Evolutionary conservation across 2,113 vertebrate species (phyloP).

Genomic region (Xenopus borealis): DNA sequence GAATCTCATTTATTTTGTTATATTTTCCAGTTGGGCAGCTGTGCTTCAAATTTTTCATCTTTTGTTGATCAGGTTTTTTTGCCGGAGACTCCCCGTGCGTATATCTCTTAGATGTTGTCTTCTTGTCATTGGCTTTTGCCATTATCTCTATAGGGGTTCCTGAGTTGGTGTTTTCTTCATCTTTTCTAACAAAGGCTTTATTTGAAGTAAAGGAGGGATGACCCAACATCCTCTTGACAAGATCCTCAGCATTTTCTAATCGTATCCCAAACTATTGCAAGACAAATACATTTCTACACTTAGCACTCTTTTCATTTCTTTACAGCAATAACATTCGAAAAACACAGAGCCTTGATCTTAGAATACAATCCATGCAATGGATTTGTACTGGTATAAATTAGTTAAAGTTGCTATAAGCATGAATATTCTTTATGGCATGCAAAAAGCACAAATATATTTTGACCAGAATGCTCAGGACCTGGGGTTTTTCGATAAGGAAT

Average conservation of each 20-base stretch:
- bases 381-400: no score
- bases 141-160: slow-evolving; percentile 31
- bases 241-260: slow-evolving; percentile 61
- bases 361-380: no score
- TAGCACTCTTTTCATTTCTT: neutral
- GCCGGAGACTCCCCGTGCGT: neutral
- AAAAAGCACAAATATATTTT: no score
- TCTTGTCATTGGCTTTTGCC: slow-evolving; percentile 43
- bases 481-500: no score
- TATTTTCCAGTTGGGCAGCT: slow-evolving; percentile 61
- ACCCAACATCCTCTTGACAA: slow-evolving; percentile 49
- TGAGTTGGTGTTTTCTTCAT: slow-evolving; percentile 26
- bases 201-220: slow-evolving; percentile 44
- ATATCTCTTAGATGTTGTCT: neutral
- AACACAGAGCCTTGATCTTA: no score
- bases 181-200: slow-evolving; percentile 46
- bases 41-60: slow-evolving; percentile 48
- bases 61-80: slow-evolving; percentile 37
- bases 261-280: slow-evolving; percentile 55
- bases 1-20: slow-evolving; percentile 64
- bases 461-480: no score
- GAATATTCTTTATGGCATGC: no score
- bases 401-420: no score
- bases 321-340: no score
- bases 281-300: neutral